Conservation (phyloP, 1,140 invertebrate species). For the Brachionus manjavacas region DNA sequence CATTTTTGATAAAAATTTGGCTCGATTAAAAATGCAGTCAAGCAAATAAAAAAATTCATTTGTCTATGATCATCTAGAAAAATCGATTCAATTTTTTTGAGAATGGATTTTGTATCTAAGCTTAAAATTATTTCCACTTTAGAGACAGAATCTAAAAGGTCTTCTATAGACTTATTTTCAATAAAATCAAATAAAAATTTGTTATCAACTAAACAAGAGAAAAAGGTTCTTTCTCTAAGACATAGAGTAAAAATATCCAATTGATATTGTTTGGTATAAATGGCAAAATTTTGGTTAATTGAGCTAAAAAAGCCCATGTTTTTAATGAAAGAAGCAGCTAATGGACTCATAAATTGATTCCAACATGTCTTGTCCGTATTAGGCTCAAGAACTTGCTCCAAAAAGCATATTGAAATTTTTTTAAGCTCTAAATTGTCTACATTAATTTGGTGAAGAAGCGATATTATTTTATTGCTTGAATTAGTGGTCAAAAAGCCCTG, state of each 20-base stretch:
- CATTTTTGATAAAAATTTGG: not conserved
- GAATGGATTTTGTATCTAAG: not conserved
- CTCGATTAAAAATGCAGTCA: not conserved
- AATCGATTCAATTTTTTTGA: not conserved
- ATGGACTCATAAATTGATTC: not conserved
- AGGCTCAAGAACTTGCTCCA: not conserved
- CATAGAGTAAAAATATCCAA: not conserved
- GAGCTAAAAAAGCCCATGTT: not conserved
- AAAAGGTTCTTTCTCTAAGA: not conserved
- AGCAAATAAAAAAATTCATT: not conserved
- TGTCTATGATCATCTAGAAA: not conserved
- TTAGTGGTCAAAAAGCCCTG: not conserved
- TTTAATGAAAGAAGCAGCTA: not conserved
- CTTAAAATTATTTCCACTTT: not conserved
- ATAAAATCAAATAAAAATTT: not conserved
- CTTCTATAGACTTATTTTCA: not conserved
- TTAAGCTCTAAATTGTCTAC: not conserved
- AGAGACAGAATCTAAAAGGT: not conserved
- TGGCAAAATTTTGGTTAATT: not conserved
- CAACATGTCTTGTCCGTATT: not conserved
- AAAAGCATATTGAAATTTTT: not conserved
- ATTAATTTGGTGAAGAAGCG: not conserved
- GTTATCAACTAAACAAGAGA: not conserved
- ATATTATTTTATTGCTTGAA: not conserved
- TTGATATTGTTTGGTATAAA: not conserved